Conservation (phyloP, 2,113 vertebrate genomes). For the Macquaria ambigua region DNA sequence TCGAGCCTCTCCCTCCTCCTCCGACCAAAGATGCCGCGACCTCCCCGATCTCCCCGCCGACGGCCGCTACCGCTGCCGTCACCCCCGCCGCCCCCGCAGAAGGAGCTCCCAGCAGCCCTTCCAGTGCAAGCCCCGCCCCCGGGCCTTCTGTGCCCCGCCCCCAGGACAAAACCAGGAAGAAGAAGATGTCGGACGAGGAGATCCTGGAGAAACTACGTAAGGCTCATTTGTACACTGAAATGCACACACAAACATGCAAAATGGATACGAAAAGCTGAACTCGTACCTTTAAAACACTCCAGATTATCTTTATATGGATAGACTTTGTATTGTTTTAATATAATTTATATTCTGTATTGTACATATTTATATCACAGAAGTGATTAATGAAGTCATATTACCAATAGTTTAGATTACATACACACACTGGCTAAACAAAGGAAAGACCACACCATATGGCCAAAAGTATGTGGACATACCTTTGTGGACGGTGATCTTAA, state of each 20-base stretch:
- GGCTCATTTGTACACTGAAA: constrained; percentile 46
- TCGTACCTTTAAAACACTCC: neutral
- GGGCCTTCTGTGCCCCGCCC: constrained; percentile 86
- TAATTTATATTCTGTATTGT: too few species aligned
- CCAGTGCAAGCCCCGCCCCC: constrained; percentile 65
- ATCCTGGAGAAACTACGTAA: constrained; percentile 97
- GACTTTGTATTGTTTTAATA: too few species aligned
- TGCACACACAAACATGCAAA: neutral
- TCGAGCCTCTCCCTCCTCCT: constrained; percentile 90
- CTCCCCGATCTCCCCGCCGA: constrained; percentile 87
- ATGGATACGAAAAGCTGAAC: neutral
- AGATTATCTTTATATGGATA: neutral
- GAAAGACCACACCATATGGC: neutral
- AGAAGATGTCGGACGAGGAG: constrained; percentile 99
- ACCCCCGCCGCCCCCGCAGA: constrained; percentile 73
- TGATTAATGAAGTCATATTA: too few species aligned
- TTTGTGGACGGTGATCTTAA: too few species aligned
- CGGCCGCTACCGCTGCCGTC: constrained; percentile 69
- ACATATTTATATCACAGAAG: too few species aligned
- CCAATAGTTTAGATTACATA: neutral
- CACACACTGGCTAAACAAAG: neutral
- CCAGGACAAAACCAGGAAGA: constrained; percentile 93
- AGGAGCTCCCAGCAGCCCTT: constrained; percentile 75
- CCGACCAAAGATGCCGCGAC: constrained; percentile 93
- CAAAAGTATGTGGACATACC: neutral